Base-by-base conservation (phyloP, 2,797 vertebrate genomes). In the Hyperoplus immaculatus region DNA sequence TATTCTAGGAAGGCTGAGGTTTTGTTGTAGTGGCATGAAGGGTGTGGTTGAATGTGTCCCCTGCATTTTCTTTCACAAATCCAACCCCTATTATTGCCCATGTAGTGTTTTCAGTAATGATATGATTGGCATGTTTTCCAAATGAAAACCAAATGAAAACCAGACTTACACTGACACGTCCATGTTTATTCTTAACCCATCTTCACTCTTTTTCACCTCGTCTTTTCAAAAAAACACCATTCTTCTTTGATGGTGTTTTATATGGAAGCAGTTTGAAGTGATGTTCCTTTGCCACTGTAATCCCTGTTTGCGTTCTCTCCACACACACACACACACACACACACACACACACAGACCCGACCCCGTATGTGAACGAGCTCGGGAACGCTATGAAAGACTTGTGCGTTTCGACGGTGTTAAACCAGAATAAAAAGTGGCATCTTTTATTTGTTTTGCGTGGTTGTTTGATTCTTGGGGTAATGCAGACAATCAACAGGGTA, bases 401-500 rank as follows among this genome's bases (percentile, higher is more conserved):
- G 89, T 93, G 88, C 81, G 88, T 88, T 88, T 81, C 91, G 68
- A 83, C 49, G 55, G 79, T 86, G 86, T 90, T 89, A 88, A 91
- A 92, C 80, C 90, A 72, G 88, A 94, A 95, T 94, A 92, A 94
- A 94, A 95, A 95, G 91, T 92, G 93, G 87, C 93, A 90, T 94
- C 92, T 94, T 91, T 92, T 92, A 89, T 93, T 93, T 90, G 86
- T 93, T 93, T 93, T 89, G 87, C 93, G 78, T 86, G 41, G 3
- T 13, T 89, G 80, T 91, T 94, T 90, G 86, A 91, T 93, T 92
- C 88, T 82, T 68, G 72, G 29, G 29, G 85, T 94, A 95, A 95
- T 92, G 92, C 86, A 91, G 87, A 94, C 93, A 94, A 94, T 95
- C 94, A 94, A 89, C 90, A 91, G 89, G 88, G 90, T 88, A 93